A percentile compares a stretch with the other conserved stretches of the same genome.
Evolutionary conservation across 2,888 invertebrate genomes (phyloP).

Genomic region (Saturnia pavonia): DNA sequence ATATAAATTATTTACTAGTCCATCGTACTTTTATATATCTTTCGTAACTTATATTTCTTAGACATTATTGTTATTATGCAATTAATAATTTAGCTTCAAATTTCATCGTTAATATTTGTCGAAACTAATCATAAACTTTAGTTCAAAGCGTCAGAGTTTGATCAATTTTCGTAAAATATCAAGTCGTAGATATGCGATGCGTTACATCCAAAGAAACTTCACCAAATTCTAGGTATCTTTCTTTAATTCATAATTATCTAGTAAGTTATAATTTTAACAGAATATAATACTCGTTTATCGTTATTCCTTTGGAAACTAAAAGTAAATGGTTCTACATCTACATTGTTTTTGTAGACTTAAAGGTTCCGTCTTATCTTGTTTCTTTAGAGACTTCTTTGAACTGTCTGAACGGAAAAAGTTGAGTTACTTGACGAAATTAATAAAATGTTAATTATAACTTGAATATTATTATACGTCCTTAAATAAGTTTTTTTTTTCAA

Average conservation of each 20-base stretch:
- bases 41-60: neutral
- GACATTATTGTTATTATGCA: neutral
- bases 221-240: neutral
- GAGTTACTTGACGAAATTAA: neutral
- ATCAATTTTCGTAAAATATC: neutral
- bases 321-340: neutral
- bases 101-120: neutral
- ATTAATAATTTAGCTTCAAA: neutral
- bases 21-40: neutral
- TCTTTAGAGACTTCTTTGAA: neutral
- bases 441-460: neutral
- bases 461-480: neutral
- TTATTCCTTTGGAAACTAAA: neutral
- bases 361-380: neutral
- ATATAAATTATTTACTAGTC: no score
- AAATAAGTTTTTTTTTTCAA: neutral
- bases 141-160: neutral
- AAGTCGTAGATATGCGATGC: neutral
- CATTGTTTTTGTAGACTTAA: neutral
- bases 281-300: neutral
- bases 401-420: neutral
- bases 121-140: no score
- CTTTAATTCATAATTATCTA: neutral
- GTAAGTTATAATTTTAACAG: neutral
- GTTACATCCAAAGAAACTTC: neutral